Conservation (phyloP, 2,888 invertebrate genomes). For the Noctua janthe region DNA sequence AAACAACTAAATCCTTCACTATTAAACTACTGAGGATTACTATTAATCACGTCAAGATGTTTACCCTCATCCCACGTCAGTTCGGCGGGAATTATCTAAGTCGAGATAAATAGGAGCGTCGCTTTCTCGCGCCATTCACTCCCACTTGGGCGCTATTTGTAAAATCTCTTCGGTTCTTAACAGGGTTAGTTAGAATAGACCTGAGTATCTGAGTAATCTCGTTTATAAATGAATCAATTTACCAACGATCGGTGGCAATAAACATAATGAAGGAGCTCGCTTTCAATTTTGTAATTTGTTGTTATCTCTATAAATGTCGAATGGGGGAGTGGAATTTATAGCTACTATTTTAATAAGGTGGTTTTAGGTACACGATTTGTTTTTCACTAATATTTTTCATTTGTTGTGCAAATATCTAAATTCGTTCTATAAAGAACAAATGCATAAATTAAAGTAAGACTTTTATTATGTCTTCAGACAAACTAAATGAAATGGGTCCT, state of each 20-base stretch:
- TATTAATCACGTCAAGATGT: slow-evolving; percentile 89
- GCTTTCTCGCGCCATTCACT: slow-evolving; percentile 77
- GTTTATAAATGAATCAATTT: slow-evolving; percentile 81
- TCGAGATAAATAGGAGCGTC: slow-evolving; percentile 85
- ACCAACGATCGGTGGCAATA: slow-evolving; percentile 73
- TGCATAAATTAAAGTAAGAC: neutral
- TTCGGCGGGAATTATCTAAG: slow-evolving; percentile 85
- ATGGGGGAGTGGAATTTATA: slow-evolving; percentile 17
- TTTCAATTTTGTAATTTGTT: slow-evolving; percentile 61
- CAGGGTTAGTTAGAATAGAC: slow-evolving; percentile 75
- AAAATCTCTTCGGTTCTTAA: slow-evolving; percentile 77
- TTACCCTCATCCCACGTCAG: slow-evolving; percentile 88
- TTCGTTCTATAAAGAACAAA: neutral
- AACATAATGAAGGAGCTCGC: slow-evolving; percentile 70
- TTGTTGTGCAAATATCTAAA: neutral
- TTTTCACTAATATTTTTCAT: neutral
- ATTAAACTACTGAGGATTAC: slow-evolving; percentile 88
- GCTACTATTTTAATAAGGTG: neutral
- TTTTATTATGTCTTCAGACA: slow-evolving; percentile 13
- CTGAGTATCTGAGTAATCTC: slow-evolving; percentile 74
- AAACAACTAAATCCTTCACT: slow-evolving; percentile 86
- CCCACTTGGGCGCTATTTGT: slow-evolving; percentile 73
- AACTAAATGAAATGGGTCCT: slow-evolving; percentile 26
- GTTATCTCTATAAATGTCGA: slow-evolving; percentile 41
- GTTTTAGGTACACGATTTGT: neutral